Evolutionary conservation across 2,888 invertebrate genomes (phyloP), one percentile per base, ranked within the genome.

Genomic region (Eledona agricola): DNA sequence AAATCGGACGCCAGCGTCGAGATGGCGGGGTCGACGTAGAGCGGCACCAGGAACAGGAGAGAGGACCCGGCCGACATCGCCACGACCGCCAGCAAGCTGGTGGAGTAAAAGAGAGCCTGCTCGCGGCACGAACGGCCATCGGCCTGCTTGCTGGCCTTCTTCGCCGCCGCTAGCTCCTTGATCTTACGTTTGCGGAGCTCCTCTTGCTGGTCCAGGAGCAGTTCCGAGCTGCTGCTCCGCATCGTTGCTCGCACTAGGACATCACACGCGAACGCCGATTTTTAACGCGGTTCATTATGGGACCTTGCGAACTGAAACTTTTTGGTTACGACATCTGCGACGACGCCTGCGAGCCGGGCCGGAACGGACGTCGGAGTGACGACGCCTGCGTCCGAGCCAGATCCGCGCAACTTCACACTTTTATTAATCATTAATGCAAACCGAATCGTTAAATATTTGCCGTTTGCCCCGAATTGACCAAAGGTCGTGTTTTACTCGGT

Each of bases 191-290:
- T 81, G 71, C 84, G 79, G 67, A 84, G 79, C 78, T 84, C 84
- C 79, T 85, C 86, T 80, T 85, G 85, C 77, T 86, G 84, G 77
- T 87, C 86, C 77, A 87, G 84, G 80, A 87, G 83, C 79, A 87
- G 83, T 81, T 87, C 87, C 76, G 87, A 87, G 81, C 86, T 87
- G 80, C 85, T 84, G 81, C 86, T 85, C 80, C 85, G 84, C 86
- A 86, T 86, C 62, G 60, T 72, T 56, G 70, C 64, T 69, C 64
- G 66, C 69, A 69, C 72, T 73, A 72, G 65, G 72, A 66, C 74
- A 74, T 74, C 64, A 64, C 68, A 59, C 61, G 34, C 46, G 20
- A 11, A 38, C 38, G 55, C 40, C 53, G 42, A 46, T 49, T 51
- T 57, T 50, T 42, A 54, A 31, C 49, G 43, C 55, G 49, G 51